Base-by-base conservation (phyloP, 2,888 invertebrate genomes). In the Dynastes hyllus region DNA sequence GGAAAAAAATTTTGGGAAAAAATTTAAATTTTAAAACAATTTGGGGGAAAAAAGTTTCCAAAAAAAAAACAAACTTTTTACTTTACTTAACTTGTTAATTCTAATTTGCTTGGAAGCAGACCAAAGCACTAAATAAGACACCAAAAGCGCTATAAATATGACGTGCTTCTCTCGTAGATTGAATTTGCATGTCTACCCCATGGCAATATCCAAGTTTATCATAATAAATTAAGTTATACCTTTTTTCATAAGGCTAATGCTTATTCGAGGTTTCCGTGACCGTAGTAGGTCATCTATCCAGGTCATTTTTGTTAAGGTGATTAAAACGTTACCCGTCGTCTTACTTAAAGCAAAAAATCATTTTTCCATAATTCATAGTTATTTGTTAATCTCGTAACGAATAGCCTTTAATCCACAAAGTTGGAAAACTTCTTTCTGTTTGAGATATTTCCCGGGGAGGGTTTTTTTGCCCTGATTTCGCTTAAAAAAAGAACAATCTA, bases 401-500 rank as follows among this genome's bases (percentile, higher is more conserved):
- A 22, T n/a, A 16, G 27, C 13, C 0, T 32, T 32, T 63, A 29
- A 32, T 32, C 63, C 13, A 3, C 63, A 13, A 32, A 63, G 29
- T 63, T 32, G 13, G 32, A 63, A 32, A 63, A 11, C 2, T 11
- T 63, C 29, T 63, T 37, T 37, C 32, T 37, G 32, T 37, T 13
- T 29, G 2, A 8, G 11, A 29, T 63, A 32, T 63, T 11, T 63
- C 29, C 29, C n/a, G n/a, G n/a, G n/a, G n/a, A n/a, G n/a, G n/a
- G n/a, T n/a, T n/a, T n/a, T n/a, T n/a, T 32, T 63, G 9, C 8
- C 27, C 37, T 63, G 63, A 63, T 63, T 32, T 63, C 11, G n/a
- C 2, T 22, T 55, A 53, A 8, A 51, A 67, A 69, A 51, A 51
- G 69, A 29, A 69, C 51, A 69, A 69, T 69, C 29, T 51, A 69